These are phyloP conservation scores for Pipistrellus nathusii DNA, from an alignment of 2,797 vertebrate genomes.

Conservation along the genomic window DNA sequence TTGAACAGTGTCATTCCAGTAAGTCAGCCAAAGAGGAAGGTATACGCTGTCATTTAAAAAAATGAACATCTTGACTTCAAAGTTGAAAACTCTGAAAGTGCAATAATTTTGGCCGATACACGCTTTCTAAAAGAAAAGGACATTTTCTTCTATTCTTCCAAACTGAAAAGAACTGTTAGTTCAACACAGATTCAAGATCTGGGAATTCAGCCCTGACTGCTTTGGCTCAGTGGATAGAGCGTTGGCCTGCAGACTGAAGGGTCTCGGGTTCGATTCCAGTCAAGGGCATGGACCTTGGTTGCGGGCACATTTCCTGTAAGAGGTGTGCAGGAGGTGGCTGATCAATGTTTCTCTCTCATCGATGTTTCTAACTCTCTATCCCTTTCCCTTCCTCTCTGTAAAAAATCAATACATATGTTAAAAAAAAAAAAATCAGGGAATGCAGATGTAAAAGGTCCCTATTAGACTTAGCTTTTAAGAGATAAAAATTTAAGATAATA, in stretches of 20 bases:
- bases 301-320: no score
- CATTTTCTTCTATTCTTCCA: conserved; percentile 50
- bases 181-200: conserved; percentile 32
- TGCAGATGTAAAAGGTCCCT: conserved; percentile 11
- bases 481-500: neutral
- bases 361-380: no score
- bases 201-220: neutral
- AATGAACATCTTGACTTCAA: conserved; percentile 44
- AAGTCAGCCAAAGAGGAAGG: no score
- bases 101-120: neutral
- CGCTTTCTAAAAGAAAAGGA: neutral
- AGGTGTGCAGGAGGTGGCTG: no score
- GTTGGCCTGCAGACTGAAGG: no score
- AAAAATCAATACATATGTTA: no score
- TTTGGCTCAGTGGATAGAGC: no score
- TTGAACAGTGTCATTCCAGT: no score
- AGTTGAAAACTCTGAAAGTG: conserved; percentile 30
- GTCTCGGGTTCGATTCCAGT: no score
- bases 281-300: no score
- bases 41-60: neutral
- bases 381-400: no score
- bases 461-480: neutral
- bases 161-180: conserved; percentile 45
- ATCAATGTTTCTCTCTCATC: no score
- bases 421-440: neutral